Conservation (phyloP, 2,797 vertebrate genomes). For the Anguilla megastoma region DNA sequence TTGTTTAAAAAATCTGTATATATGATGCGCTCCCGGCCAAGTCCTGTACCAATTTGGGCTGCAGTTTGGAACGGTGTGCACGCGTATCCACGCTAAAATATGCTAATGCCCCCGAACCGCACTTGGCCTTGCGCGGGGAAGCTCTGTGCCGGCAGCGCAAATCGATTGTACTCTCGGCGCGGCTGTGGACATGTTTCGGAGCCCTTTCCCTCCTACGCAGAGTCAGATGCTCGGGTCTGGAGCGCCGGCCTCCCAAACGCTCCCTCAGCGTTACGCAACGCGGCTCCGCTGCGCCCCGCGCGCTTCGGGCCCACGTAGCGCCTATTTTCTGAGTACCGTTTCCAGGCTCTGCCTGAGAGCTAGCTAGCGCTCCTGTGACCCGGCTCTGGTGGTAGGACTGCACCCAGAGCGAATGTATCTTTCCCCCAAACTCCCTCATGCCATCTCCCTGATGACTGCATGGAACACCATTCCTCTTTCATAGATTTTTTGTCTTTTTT, state of each 20-base stretch:
- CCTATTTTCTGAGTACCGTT: slow-evolving; percentile 4
- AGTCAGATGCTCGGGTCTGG: background rate
- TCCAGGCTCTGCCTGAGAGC: slow-evolving; percentile 5
- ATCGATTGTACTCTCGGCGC: slow-evolving; percentile 9
- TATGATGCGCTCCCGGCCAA: background rate
- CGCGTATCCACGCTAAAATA: background rate
- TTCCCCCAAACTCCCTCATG: background rate
- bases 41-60: background rate
- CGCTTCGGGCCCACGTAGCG: slow-evolving; percentile 6
- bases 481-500: background rate
- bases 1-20: background rate
- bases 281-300: background rate
- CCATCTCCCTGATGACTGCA: background rate
- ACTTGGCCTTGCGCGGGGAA: background rate
- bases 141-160: background rate
- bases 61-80: background rate
- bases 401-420: background rate
- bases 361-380: background rate
- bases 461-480: background rate
- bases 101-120: slow-evolving; percentile 8
- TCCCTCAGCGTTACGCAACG: slow-evolving; percentile 26
- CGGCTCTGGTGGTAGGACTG: background rate
- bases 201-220: slow-evolving; percentile 14
- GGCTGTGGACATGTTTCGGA: background rate
- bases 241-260: background rate